Base-by-base conservation (phyloP, 2,888 invertebrate species). In the Troides oblongomaculatus region DNA sequence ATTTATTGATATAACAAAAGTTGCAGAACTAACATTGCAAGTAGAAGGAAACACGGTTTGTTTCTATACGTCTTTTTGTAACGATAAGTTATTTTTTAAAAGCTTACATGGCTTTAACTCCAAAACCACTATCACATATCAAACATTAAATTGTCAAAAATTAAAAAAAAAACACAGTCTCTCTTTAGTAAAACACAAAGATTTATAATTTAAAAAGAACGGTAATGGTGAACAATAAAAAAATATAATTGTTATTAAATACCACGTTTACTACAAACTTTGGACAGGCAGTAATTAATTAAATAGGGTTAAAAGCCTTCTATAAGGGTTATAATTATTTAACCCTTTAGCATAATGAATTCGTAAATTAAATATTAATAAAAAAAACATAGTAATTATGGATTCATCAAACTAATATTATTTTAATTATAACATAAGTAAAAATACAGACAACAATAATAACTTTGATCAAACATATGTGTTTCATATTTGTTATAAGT, bases 231-330 rank as follows among this genome's bases (percentile, higher is more conserved):
- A 79, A 82, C 78, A 77, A 79, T 84, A 88, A 84, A 87, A 21
- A 84, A 84, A 5, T 83, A 84, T 90, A 90, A 92, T 90, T 86
- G 88, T 85, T 90, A 91, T 87, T 90, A 92, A 66, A 92, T 91
- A 87, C 86, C 85, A 81, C 75, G 78, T 81, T 85, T 86, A 85
- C 85, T 83, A 86, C 82, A 84, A 81, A 82, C 81, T 81, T 81
- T 81, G 82, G 89, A 90, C 90, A 92, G 88, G 88, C 83, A 75
- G 77, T 85, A 89, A 92, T 92, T 92, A 92, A 88, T 85, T 81
- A 76, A 74, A 75, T 79, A 81, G 82, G 81, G 80, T 81, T 82
- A 79, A 78, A 76, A 77, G 76, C 76, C 71, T 74, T 46, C 14
- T 46, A 46, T 46, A 30, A 14, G 17, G 14, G 14, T 71, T 78